Base-by-base conservation (phyloP, 1,140 invertebrate genomes). In the Halictus rubicundus region DNA sequence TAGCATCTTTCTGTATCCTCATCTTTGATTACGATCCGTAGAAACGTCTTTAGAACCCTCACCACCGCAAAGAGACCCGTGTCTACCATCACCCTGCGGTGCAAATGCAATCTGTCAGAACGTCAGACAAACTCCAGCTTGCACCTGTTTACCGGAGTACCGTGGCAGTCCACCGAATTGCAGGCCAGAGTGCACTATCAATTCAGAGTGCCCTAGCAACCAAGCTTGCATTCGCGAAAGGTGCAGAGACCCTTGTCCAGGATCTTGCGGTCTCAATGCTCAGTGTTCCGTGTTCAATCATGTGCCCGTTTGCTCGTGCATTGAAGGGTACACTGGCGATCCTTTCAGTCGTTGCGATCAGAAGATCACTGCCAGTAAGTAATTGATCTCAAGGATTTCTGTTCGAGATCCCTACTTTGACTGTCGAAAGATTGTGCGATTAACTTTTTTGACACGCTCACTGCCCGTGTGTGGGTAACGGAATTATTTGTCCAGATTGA, bases 251-350 rank as follows among this genome's bases (percentile, higher is more conserved):
- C 94, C 94, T 57, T 95, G 94, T 78, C 92, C 92, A 7, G 94
- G 94, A 59, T 93, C 94, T 7, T 95, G 95, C 83, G 95, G 95
- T 8, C 85, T 91, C n/a, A 92, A 93, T 77, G 93, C 94, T 0
- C 91, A 93, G 16, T 95, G 95, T 89, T 88, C 87, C 39, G 94
- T 95, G 1, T 90, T 93, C 64, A 94, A 95, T 88, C 95, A 95
- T 77, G 93, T 93, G 39, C 93, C 94, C 6, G 89, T 94, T 21
- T 95, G 95, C 80, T 92, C 92, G 16, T 95, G 95, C 88, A 91
- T 93, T 14, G 91, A 94, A 68, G 95, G 95, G 4, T 95, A 93
- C 81, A 93, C 92, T 61, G 94, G 92, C 59, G 93, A 93, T 89
- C 92, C 93, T 37, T 93, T 92, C 61, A 89, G 82, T 54, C 87